These are phyloP conservation scores for Drosophila neocordata DNA, from an alignment of 1,140 invertebrate genomes.

Conservation along the genomic window DNA sequence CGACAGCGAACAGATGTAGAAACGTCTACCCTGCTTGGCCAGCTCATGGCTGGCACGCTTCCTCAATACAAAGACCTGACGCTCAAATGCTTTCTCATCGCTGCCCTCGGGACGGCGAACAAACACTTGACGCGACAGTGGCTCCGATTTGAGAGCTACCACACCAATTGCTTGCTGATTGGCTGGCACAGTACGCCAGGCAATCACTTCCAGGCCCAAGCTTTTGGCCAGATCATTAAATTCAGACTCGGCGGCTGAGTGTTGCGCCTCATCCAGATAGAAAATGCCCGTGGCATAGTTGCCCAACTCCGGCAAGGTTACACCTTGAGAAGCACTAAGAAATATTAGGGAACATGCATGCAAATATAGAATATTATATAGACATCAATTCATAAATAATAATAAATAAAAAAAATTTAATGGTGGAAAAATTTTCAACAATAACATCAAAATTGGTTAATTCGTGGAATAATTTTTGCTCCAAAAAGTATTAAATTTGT, in stretches of 20 bases:
- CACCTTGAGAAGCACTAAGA: constrained; percentile 87
- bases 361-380: neutral
- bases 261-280: constrained; percentile 93
- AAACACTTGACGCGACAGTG: constrained; percentile 97
- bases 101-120: constrained; percentile 85
- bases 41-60: constrained; percentile 96
- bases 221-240: constrained; percentile 92
- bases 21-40: constrained; percentile 91
- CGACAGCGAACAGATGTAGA: constrained; percentile 98
- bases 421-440: neutral
- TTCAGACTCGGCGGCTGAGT: constrained; percentile 90
- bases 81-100: constrained; percentile 86
- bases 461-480: no score
- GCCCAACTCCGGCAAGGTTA: constrained; percentile 93
- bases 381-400: no score
- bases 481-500: neutral
- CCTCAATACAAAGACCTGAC: constrained; percentile 94
- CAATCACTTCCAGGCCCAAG: constrained; percentile 91
- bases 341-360: neutral
- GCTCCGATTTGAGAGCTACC: constrained; percentile 96
- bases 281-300: constrained; percentile 98
- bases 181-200: constrained; percentile 96
- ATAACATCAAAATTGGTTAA: no score
- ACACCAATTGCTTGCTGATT: constrained; percentile 92
- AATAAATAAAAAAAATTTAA: no score